Evolutionary conservation across 2,888 invertebrate species (phyloP).

Genomic region (Halocaridina rubra): DNA sequence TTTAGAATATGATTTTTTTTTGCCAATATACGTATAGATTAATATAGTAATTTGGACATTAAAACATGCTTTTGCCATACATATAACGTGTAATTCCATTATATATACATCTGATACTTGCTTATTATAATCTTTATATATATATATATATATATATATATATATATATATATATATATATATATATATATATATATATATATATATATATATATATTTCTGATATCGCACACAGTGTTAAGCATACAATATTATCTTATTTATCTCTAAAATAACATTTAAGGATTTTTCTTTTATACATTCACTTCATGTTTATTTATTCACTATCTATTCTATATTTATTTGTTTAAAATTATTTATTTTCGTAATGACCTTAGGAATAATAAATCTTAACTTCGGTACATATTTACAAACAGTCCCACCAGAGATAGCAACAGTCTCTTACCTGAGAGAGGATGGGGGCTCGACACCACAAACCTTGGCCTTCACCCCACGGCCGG

Average conservation of each 20-base stretch:
- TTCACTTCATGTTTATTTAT: not conserved
- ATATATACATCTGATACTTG: not conserved
- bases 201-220: conserved; percentile 10
- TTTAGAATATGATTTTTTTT: too few relatives aligned
- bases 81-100: not conserved
- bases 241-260: too few relatives aligned
- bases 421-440: too few relatives aligned
- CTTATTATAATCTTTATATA: not conserved
- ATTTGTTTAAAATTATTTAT: not conserved
- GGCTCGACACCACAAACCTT: too few relatives aligned
- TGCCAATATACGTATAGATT: too few relatives aligned
- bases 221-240: too few relatives aligned
- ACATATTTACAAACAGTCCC: too few relatives aligned
- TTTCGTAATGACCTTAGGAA: not conserved
- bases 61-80: too few relatives aligned
- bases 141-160: conserved; percentile 11
- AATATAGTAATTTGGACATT: too few relatives aligned
- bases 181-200: conserved; percentile 11
- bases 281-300: not conserved
- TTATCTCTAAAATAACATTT: not conserved
- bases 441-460: too few relatives aligned
- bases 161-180: conserved; percentile 1
- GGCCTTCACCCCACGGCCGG: too few relatives aligned
- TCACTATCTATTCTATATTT: not conserved
- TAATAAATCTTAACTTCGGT: not conserved